phyloP scores from a whole-genome alignment of 2,888 invertebrate species.

The Latrodectus hesperus region DNA sequence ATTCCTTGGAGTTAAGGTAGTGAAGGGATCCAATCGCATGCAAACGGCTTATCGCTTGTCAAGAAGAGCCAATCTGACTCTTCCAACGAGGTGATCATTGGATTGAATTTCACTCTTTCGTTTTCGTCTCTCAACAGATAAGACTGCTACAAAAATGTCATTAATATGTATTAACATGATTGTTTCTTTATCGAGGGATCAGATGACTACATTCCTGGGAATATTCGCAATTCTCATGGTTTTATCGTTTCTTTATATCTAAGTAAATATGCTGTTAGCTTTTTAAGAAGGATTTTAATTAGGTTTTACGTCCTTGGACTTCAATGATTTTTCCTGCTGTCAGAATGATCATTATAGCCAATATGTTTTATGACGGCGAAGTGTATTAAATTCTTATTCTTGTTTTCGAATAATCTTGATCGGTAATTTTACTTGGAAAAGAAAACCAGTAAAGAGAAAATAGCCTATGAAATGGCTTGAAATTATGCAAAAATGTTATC shows the following conservation, averaged over 20 bases:
- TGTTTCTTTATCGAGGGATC: not conserved
- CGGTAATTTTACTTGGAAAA: too few relatives aligned
- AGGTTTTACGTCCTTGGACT: too few relatives aligned
- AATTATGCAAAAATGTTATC: too few relatives aligned
- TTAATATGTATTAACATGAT: not conserved
- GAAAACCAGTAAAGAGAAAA: too few relatives aligned
- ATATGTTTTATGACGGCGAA: too few relatives aligned
- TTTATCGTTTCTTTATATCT: not conserved
- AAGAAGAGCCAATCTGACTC: constrained; percentile 82
- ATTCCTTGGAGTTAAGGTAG: constrained; percentile 82
- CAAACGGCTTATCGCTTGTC: constrained; percentile 88
- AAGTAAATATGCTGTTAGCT: too few relatives aligned
- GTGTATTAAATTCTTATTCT: too few relatives aligned
- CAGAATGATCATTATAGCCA: too few relatives aligned
- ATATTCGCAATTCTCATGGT: not conserved
- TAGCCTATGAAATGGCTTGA: too few relatives aligned
- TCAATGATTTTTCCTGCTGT: too few relatives aligned
- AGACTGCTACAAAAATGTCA: not conserved
- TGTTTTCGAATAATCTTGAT: too few relatives aligned
- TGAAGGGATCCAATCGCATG: constrained; percentile 84
- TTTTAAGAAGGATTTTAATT: too few relatives aligned
- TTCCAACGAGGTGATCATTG: constrained; percentile 81
- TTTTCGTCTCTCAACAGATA: not conserved
- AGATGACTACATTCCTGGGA: not conserved
- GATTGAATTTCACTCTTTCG: not conserved